These are phyloP conservation scores for Eupithecia centaureata DNA, from an alignment of 2,888 invertebrate species.

Conservation along the genomic window DNA sequence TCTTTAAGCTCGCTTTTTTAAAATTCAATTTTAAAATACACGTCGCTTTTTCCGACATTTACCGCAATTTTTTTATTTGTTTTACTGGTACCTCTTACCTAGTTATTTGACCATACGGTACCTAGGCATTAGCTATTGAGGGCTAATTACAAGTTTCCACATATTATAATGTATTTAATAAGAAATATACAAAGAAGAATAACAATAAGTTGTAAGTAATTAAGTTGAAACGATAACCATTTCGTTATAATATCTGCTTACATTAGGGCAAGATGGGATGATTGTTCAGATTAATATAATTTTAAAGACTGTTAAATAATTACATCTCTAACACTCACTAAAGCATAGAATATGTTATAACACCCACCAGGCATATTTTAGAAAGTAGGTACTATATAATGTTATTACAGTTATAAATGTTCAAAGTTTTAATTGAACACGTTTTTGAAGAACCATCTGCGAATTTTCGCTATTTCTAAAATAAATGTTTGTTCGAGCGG, in stretches of 20 bases:
- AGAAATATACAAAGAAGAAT: not conserved
- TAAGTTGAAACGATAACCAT: too few species aligned
- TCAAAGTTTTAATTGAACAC: slow-evolving; percentile 55
- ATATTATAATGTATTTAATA: too few species aligned
- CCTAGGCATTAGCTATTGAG: too few species aligned
- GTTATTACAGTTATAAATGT: slow-evolving; percentile 30
- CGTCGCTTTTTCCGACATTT: too few species aligned
- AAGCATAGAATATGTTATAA: not conserved
- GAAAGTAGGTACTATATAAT: slow-evolving; percentile 47
- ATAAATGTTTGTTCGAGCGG: slow-evolving; percentile 16
- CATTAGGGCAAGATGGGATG: not conserved
- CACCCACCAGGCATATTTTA: slow-evolving; percentile 28
- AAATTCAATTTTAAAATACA: not conserved
- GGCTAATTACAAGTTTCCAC: too few species aligned
- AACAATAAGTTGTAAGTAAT: not conserved
- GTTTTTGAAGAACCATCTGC: slow-evolving; percentile 49
- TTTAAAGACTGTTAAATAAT: not conserved
- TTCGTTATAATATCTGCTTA: not conserved
- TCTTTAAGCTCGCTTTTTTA: too few species aligned
- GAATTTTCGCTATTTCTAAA: slow-evolving; percentile 4
- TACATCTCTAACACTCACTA: too few species aligned
- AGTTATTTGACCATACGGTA: too few species aligned
- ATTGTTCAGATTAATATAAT: not conserved
- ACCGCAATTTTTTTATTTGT: too few species aligned
- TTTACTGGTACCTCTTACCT: too few species aligned